phyloP scores from a whole-genome alignment of 2,113 vertebrate species.

The Nyctibius bracteatus region DNA sequence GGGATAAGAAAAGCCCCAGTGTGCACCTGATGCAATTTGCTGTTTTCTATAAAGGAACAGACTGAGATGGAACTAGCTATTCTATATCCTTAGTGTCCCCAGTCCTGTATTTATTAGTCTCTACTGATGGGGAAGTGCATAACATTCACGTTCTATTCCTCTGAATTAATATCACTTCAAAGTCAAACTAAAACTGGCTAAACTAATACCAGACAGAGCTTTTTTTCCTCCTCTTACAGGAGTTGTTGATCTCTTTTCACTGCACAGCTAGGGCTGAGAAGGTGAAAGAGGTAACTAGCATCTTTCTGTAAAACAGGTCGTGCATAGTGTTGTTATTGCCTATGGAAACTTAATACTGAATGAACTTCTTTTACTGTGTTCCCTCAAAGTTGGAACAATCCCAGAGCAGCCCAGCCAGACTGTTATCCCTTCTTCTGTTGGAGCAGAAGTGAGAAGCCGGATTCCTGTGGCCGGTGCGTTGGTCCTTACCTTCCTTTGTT shows the following conservation, averaged over 20 bases:
- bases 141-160: not conserved
- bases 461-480: constrained; percentile 63
- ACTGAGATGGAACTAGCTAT: not conserved
- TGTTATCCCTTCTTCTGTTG: constrained; percentile 62
- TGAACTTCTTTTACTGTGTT: not conserved
- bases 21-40: not conserved
- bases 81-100: not conserved
- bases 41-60: not conserved
- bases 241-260: not conserved
- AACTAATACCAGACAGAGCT: not conserved
- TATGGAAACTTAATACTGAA: not conserved
- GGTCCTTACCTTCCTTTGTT: not conserved
- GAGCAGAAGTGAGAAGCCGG: constrained; percentile 70
- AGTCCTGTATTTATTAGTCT: not conserved
- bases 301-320: not conserved
- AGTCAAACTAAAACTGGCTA: not conserved
- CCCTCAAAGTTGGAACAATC: constrained; percentile 80
- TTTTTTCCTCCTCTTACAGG: not conserved
- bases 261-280: not conserved
- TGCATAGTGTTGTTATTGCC: not conserved
- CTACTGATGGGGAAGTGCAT: not conserved
- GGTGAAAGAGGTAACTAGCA: not conserved
- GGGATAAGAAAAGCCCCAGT: not conserved
- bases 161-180: not conserved
- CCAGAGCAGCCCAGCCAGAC: constrained; percentile 80